Evolutionary conservation across 2,888 invertebrate species (phyloP).

Genomic region (Unio delphinus): DNA sequence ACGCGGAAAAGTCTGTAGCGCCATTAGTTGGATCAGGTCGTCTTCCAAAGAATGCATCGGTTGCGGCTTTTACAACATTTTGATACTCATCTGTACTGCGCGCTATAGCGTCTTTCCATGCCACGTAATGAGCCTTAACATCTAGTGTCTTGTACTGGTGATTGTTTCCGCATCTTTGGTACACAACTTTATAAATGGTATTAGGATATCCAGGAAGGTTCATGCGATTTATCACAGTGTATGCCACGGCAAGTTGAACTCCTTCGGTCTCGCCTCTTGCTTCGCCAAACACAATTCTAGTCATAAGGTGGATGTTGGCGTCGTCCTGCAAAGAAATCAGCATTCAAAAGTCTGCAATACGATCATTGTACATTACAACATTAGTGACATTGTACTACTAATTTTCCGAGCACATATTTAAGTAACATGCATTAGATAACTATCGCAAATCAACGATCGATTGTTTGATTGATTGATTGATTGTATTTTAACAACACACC

Average conservation of each 20-base stretch:
- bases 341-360: too few relatives aligned
- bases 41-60: constrained; percentile 12
- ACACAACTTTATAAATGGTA: constrained; percentile 1
- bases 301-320: constrained; percentile 5
- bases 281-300: constrained; percentile 22
- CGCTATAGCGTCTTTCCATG: constrained; percentile 10
- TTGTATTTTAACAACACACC: too few relatives aligned
- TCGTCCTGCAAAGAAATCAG: constrained; percentile 1
- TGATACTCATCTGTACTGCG: constrained; percentile 5
- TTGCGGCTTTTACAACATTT: constrained; percentile 13
- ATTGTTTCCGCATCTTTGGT: background rate
- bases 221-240: constrained; percentile 19
- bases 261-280: constrained; percentile 14
- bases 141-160: constrained; percentile 20
- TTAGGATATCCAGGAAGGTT: constrained; percentile 9
- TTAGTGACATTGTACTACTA: too few relatives aligned
- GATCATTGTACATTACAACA: background rate
- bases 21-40: constrained; percentile 15
- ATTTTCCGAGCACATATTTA: too few relatives aligned
- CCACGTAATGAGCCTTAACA: constrained; percentile 1
- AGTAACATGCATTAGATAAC: too few relatives aligned
- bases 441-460: too few relatives aligned
- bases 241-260: constrained; percentile 18
- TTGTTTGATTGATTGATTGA: too few relatives aligned
- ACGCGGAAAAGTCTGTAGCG: constrained; percentile 14